Conservation (phyloP, 2,797 vertebrate species). For the Silurus aristotelis region DNA sequence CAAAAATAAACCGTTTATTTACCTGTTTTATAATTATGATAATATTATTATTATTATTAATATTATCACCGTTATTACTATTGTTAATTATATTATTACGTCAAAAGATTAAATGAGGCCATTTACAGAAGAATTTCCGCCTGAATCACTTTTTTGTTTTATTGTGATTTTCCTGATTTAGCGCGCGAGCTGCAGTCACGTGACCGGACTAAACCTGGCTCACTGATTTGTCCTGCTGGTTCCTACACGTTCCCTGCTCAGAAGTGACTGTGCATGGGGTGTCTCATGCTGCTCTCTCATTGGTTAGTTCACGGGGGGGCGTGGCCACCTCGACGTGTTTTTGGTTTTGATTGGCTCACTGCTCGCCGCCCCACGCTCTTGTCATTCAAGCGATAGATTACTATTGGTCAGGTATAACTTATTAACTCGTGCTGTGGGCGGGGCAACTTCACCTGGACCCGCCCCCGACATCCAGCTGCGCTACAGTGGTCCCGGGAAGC, state of each 20-base stretch:
- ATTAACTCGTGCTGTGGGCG: slow-evolving; percentile 49
- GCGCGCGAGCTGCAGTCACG: too few species aligned
- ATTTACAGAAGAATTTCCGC: not conserved
- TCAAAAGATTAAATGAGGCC: not conserved
- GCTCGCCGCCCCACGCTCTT: slow-evolving; percentile 68
- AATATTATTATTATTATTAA: not conserved
- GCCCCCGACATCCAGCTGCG: not conserved
- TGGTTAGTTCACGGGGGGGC: not conserved
- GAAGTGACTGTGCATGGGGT: too few species aligned
- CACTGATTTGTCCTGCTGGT: not conserved
- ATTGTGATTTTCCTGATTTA: too few species aligned
- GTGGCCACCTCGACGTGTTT: slow-evolving; percentile 23
- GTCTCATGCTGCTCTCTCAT: not conserved
- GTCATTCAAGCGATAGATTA: slow-evolving; percentile 58
- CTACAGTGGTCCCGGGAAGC: not conserved
- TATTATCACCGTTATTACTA: not conserved
- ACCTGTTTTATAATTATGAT: too few species aligned
- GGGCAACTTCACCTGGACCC: not conserved
- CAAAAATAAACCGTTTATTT: not conserved
- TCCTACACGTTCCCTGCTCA: not conserved
- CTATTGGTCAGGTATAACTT: slow-evolving; percentile 64
- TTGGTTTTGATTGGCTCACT: slow-evolving; percentile 64
- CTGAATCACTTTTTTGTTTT: too few species aligned
- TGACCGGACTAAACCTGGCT: not conserved
- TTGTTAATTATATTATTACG: not conserved